A percentile compares a stretch with the other conserved stretches of the same genome.
phyloP scores from a whole-genome alignment of 2,113 vertebrate genomes.

The Zeus faber region DNA sequence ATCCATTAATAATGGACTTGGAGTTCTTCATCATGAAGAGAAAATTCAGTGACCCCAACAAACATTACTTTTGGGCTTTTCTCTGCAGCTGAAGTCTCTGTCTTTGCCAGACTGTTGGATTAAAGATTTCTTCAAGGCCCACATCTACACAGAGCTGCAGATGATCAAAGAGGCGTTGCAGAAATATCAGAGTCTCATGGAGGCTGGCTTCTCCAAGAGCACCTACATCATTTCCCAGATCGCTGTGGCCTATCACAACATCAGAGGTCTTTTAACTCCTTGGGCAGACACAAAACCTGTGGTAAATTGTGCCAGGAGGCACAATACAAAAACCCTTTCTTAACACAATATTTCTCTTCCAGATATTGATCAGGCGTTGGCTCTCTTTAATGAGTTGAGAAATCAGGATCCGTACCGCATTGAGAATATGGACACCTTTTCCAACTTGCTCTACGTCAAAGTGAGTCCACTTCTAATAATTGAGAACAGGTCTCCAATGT shows the following conservation, averaged over 20 bases:
- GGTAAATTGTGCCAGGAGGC: background rate
- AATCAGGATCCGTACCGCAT: conserved; percentile 97
- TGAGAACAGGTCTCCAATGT: no score
- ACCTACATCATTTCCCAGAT: conserved; percentile 99
- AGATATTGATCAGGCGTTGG: conserved; percentile 98
- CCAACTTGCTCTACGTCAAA: conserved; percentile 95
- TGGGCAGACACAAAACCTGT: no score
- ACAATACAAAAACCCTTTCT: background rate
- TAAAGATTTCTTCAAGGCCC: conserved; percentile 98
- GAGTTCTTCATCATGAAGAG: no score
- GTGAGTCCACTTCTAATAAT: conserved; percentile 68
- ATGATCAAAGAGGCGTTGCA: conserved; percentile 97
- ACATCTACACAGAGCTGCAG: conserved; percentile 98
- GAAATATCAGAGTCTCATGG: conserved; percentile 96
- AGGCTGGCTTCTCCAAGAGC: conserved; percentile 96
- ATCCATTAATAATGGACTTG: no score
- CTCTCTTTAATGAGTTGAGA: conserved; percentile 93
- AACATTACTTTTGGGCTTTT: conserved; percentile 30
- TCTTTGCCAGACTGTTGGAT: conserved; percentile 97
- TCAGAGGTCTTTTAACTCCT: conserved; percentile 79
- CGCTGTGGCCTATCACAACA: conserved; percentile 98
- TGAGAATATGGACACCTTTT: conserved; percentile 99
- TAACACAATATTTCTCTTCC: conserved; percentile 35
- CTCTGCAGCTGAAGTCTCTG: conserved; percentile 89
- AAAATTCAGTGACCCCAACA: no score